Percentiles rank a stretch among this genome's conserved stretches.
Conservation (phyloP, 1,140 invertebrate genomes). For the Aplysia californica region DNA sequence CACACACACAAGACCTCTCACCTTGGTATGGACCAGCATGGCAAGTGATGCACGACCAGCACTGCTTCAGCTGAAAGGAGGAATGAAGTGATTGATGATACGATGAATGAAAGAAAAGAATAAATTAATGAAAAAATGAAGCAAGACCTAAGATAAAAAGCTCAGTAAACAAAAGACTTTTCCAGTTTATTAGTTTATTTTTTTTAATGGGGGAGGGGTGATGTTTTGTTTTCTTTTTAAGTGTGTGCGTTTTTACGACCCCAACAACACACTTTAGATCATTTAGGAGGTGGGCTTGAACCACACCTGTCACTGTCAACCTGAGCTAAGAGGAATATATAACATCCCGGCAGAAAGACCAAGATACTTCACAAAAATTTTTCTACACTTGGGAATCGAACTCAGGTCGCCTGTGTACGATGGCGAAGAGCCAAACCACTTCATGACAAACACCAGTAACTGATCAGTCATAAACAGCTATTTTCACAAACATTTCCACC, state of each 20-base stretch:
- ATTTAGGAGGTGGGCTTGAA: too few species aligned
- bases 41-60: conserved; percentile 65
- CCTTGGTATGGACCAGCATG: conserved; percentile 44
- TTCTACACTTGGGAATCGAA: too few species aligned
- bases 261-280: too few species aligned
- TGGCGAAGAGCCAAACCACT: too few species aligned
- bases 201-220: too few species aligned
- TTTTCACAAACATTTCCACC: neutral
- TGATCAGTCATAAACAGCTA: neutral
- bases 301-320: too few species aligned
- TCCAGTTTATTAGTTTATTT: neutral
- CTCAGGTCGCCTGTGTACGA: too few species aligned
- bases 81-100: too few species aligned
- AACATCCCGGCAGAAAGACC: too few species aligned
- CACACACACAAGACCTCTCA: neutral
- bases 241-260: too few species aligned
- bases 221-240: neutral
- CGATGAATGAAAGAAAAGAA: neutral
- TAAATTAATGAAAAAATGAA: conserved; percentile 46
- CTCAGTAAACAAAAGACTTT: neutral
- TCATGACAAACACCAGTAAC: neutral
- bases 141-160: neutral
- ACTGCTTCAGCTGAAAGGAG: conserved; percentile 68
- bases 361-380: too few species aligned
- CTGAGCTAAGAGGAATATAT: too few species aligned